Evolutionary conservation across 2,888 invertebrate genomes (phyloP), one percentile per base, ranked within the genome.

Genomic region (Zhuqinia jingwanae): DNA sequence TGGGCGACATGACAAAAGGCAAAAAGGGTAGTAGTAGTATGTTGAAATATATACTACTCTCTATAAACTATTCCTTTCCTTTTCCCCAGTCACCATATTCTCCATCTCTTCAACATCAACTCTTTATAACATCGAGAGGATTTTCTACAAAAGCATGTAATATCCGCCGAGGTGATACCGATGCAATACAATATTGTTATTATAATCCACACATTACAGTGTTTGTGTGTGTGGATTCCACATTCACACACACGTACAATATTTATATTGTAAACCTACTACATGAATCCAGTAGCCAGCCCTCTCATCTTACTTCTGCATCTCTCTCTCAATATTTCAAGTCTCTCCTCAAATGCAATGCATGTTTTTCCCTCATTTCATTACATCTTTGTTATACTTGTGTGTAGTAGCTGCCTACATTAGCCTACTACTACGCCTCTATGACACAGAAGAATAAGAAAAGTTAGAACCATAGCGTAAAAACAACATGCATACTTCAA

Each of bases 111-210:
- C 42, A 36, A 22, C 65, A 68, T 68, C 42, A 22, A 47, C 25
- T 8, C 47, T 22, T 70, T 70, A 47, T 25, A 25, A 70, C 47
- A 50, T 70, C 45, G 47, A 70, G n/a, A 70, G 70, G 70, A 70
- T 70, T 70, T 70, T 70, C 70, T n/a, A 70, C 70, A 50, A 45
- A 70, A 70, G 47, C 70, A 70, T 65, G 65, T 50, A 70, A 70
- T 68, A 68, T 68, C 68, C 70, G 70, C 22, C 47, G 47, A 70
- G 45, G 25, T 70, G 70, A 47, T 70, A 45, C 70, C 70, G 70
- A 70, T 70, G 70, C 68, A 70, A 47, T 70, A 36, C 65, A 68
- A 68, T 68, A 68, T 68, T 68, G 42, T 42, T n/a, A 47, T 2
- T 47, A n/a, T 8, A 68, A 68, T 68, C 63, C 42, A 63, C 63